Base-by-base conservation (phyloP, 2,888 invertebrate genomes). In the Deilephila elpenor region DNA sequence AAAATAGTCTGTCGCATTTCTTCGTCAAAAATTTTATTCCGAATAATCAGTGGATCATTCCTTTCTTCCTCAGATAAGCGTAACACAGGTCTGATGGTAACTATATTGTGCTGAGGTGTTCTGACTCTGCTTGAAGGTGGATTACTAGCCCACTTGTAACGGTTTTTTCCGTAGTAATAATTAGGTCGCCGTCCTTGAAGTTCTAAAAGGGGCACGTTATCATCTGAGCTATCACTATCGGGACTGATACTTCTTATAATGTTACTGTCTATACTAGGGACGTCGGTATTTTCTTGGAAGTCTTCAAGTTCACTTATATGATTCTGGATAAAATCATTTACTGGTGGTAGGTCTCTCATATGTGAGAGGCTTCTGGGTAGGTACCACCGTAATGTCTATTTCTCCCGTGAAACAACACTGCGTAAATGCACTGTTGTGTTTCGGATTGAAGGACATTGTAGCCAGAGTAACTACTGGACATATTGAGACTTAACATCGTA, bases 1-100 rank as follows among this genome's bases (percentile, higher is more conserved):
- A 76, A 70, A 62, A 78, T 70, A n/a, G 34, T 25, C 60, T 62
- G 25, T 2, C 59, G 32, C 71, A 75, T 75, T 73, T 73, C 71
- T 25, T 51, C 51, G 29, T 73, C 71, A 72, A 75, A 75, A 3
- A 73, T 17, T 59, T 73, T 73, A 60, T 72, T 7, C 75, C 75
- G 74, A 60, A 75, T 72, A 14, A 25, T 71, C 7, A 73, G 20
- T 17, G 14, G 53, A 17, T 53, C 53, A 14, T 19, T 53, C 19
- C 53, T 6, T 53, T 53, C 53, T 17, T 53, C 53, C 17, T 53
- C 53, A 53, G 53, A 14, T 19, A 53, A 53, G 17, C 53, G 14
- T 53, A 19, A 17, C 17, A 53, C 53, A 19, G 53, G 17, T 53
- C 53, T 53, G 53, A 2, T 53, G 4, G 19, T 53, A 53, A 53